phyloP scores from a whole-genome alignment of 2,797 vertebrate species.

The Esox masquinongy region DNA sequence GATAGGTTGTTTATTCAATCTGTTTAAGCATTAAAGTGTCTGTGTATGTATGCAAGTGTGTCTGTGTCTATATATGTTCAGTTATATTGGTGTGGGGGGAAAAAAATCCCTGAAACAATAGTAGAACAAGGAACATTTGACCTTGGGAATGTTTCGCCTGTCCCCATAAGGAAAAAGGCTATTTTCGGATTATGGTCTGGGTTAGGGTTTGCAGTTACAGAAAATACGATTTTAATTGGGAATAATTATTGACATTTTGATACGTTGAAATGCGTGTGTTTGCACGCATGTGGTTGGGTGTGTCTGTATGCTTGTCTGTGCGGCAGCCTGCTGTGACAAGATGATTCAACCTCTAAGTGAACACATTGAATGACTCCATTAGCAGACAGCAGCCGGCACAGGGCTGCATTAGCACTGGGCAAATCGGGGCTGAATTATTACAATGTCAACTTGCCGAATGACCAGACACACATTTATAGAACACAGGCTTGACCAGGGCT shows the following conservation, averaged over 20 bases:
- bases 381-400: constrained; percentile 53
- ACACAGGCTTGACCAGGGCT: constrained; percentile 27
- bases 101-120: too few species aligned
- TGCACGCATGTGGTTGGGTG: neutral
- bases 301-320: neutral
- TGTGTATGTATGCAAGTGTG: constrained; percentile 18
- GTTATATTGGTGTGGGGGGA: neutral
- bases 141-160: neutral
- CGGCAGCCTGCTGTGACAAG: neutral
- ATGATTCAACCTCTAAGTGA: constrained; percentile 39
- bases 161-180: too few species aligned
- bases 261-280: neutral
- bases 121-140: too few species aligned
- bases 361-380: constrained; percentile 50
- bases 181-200: too few species aligned
- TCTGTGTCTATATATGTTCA: constrained; percentile 7
- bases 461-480: constrained; percentile 41
- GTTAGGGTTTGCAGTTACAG: too few species aligned
- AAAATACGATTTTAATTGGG: too few species aligned
- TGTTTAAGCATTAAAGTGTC: neutral
- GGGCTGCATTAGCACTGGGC: constrained; percentile 52
- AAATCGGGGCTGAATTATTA: constrained; percentile 50
- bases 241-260: too few species aligned
- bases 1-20: constrained; percentile 4
- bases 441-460: constrained; percentile 35